These are phyloP conservation scores for Tonatia bakeri DNA, from an alignment of 2,113 vertebrate genomes.

Conservation along the genomic window DNA sequence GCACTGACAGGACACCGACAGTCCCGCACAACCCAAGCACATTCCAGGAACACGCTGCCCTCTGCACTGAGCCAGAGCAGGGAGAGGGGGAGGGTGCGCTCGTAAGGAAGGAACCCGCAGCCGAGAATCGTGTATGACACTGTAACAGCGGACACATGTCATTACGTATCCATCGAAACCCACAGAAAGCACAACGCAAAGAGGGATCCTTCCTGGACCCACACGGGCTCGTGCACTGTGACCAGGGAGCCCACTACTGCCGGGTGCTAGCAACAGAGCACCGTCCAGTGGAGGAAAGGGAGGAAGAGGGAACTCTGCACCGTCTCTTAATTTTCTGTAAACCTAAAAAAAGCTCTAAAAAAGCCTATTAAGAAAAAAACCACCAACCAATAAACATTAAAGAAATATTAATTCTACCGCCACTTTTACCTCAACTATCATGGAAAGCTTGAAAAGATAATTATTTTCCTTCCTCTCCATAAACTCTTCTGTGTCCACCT, in stretches of 20 bases:
- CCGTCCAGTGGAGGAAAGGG: accelerated
- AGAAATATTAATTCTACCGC: background rate
- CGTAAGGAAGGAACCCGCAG: background rate
- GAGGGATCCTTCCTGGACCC: accelerated
- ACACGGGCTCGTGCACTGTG: accelerated
- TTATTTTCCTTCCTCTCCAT: background rate
- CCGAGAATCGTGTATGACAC: background rate
- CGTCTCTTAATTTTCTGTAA: background rate
- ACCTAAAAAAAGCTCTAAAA: background rate
- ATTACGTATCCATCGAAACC: background rate
- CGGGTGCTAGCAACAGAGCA: background rate
- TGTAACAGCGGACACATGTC: background rate
- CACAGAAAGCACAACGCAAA: background rate
- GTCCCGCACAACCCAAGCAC: background rate
- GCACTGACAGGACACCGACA: background rate
- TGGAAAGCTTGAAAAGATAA: background rate
- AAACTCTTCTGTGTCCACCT: background rate
- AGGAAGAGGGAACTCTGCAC: background rate
- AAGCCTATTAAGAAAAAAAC: background rate
- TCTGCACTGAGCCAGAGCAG: background rate
- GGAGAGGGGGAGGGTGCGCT: too few species aligned
- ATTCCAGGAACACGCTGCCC: background rate
- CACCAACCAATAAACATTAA: background rate
- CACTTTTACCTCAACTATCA: background rate
- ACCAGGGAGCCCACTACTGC: background rate